phyloP scores from a whole-genome alignment of 2,888 invertebrate genomes.

The Hirtodrosophila alboralis region DNA sequence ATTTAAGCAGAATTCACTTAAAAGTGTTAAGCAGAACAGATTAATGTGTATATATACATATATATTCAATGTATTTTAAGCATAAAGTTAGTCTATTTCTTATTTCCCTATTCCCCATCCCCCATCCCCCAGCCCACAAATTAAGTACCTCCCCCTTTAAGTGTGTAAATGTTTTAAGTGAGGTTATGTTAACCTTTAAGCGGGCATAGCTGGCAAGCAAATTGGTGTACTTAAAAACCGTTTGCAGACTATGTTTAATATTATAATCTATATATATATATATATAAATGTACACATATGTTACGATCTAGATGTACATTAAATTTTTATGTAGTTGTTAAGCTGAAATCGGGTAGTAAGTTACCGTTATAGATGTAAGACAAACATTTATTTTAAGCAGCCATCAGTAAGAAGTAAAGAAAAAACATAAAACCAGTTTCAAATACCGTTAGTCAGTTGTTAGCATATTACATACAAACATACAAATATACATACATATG shows the following conservation, averaged over 20 bases:
- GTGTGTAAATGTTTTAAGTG: conserved; percentile 54
- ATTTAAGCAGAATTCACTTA: no score
- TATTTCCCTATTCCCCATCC: no score
- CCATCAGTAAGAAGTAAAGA: conserved; percentile 5
- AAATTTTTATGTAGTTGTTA: conserved; percentile 71
- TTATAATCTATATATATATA: background rate
- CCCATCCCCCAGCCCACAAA: background rate
- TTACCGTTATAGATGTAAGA: conserved; percentile 57
- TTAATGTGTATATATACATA: conserved; percentile 1
- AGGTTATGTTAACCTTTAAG: conserved; percentile 71
- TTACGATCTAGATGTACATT: conserved; percentile 63
- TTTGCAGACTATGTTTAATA: conserved; percentile 33
- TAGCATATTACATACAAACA: conserved; percentile 27
- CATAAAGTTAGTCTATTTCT: background rate
- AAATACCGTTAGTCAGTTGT: conserved; percentile 53
- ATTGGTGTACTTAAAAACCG: conserved; percentile 36
- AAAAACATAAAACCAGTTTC: conserved; percentile 24
- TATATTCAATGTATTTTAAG: conserved; percentile 17
- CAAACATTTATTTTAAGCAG: conserved; percentile 31
- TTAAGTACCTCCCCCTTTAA: background rate
- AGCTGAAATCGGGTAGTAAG: conserved; percentile 43
- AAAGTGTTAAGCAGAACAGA: no score
- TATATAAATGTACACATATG: conserved; percentile 17
- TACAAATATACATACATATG: conserved; percentile 20
- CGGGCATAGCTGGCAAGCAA: conserved; percentile 21